A percentile compares a stretch with the other conserved stretches of the same genome.
Conservation (phyloP, 2,113 vertebrate species). For the Platysternon megacephalum region DNA sequence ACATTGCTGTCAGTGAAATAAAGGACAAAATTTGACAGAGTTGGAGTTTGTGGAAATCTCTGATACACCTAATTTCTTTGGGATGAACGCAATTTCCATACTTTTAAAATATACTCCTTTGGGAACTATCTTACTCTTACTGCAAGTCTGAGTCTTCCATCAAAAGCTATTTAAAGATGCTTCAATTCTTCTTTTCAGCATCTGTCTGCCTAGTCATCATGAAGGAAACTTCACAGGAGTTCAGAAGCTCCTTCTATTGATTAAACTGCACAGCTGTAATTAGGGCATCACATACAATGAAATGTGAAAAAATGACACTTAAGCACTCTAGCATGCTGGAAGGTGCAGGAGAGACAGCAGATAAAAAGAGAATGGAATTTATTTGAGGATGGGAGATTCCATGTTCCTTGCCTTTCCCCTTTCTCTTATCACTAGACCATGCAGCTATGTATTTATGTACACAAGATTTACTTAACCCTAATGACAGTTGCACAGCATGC, state of each 20-base stretch:
- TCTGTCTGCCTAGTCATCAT: not conserved
- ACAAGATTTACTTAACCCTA: no score
- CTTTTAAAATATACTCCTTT: not conserved
- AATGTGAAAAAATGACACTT: not conserved
- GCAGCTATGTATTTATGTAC: not conserved
- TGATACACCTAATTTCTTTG: not conserved
- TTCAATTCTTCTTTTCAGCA: not conserved
- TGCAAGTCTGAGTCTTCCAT: not conserved
- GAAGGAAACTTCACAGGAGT: not conserved
- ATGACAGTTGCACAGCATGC: not conserved
- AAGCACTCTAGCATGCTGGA: not conserved
- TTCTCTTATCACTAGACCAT: not conserved
- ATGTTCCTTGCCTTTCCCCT: rapidly evolving
- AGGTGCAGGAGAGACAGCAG: rapidly evolving
- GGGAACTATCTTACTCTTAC: not conserved
- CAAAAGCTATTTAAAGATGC: not conserved
- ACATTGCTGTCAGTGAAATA: not conserved
- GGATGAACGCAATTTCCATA: not conserved
- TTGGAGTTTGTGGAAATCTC: not conserved
- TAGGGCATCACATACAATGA: not conserved
- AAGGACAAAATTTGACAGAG: not conserved
- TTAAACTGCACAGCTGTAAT: not conserved
- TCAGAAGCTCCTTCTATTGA: constrained; percentile 7
- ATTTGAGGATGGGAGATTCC: not conserved
- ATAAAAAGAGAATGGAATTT: not conserved